A percentile compares a stretch with the other conserved stretches of the same genome.
phyloP scores from a whole-genome alignment of 2,797 vertebrate species.

The Parauchenoglanis ngamensis region DNA sequence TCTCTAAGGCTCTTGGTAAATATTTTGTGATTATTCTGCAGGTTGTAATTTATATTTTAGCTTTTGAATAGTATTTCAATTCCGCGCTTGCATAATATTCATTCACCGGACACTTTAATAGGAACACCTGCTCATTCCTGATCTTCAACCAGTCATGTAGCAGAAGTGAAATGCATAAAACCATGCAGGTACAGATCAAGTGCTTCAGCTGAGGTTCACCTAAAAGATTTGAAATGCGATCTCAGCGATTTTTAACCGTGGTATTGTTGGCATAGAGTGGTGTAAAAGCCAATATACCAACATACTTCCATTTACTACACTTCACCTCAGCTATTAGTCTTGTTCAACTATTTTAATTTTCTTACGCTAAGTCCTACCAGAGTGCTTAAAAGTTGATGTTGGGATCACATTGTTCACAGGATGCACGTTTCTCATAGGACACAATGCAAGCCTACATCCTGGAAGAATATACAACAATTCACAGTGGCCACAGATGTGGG shows the following conservation, averaged over 20 bases:
- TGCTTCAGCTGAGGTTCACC: background rate
- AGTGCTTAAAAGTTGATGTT: background rate
- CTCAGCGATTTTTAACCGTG: background rate
- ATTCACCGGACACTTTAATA: background rate
- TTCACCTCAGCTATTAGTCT: background rate
- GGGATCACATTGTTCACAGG: background rate
- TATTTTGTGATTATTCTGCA: background rate
- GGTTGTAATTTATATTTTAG: too few species aligned
- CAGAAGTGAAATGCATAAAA: background rate
- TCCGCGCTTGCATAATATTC: background rate
- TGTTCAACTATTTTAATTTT: background rate
- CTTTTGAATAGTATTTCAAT: background rate
- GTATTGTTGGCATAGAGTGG: background rate
- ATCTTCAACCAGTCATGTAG: background rate
- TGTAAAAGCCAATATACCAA: background rate
- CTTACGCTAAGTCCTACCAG: background rate
- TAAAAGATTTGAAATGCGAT: background rate
- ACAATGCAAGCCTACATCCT: background rate
- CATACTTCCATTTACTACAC: background rate
- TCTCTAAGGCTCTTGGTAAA: background rate
- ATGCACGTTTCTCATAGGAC: background rate
- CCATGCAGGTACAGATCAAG: background rate
- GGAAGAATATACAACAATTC: background rate
- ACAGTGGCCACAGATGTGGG: background rate
- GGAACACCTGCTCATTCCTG: background rate